These are phyloP conservation scores for Tetheella fluctuosa DNA, from an alignment of 2,888 invertebrate species.

Conservation along the genomic window DNA sequence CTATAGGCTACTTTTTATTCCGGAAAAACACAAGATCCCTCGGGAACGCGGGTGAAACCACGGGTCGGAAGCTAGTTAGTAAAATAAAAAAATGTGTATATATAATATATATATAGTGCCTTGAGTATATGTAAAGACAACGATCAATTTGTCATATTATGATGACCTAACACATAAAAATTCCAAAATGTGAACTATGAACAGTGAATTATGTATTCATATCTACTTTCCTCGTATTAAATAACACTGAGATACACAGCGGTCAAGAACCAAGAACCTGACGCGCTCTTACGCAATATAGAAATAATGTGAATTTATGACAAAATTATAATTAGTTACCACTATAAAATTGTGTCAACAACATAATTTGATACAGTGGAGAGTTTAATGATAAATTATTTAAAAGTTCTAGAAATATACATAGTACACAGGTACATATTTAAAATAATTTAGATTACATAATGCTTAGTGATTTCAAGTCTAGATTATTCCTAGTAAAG, in stretches of 20 bases:
- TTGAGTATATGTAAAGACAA: constrained; percentile 22
- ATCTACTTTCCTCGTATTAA: constrained; percentile 28
- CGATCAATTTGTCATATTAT: constrained; percentile 30
- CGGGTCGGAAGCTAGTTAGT: no score
- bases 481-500: neutral
- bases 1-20: no score
- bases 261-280: constrained; percentile 13
- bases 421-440: neutral
- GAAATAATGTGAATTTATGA: constrained; percentile 8
- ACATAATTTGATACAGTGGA: neutral
- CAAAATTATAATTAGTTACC: constrained; percentile 12
- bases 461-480: neutral
- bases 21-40: no score
- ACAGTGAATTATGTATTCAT: constrained; percentile 31
- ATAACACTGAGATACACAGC: constrained; percentile 16
- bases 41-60: no score
- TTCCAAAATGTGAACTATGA: constrained; percentile 37
- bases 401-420: neutral
- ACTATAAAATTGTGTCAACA: constrained; percentile 12
- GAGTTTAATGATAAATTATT: neutral
- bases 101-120: constrained; percentile 31
- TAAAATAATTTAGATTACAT: neutral
- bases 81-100: no score
- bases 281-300: constrained; percentile 16
- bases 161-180: constrained; percentile 28